Base-by-base conservation (phyloP, 1,140 invertebrate genomes). In the Oedothorax gibbosus region DNA sequence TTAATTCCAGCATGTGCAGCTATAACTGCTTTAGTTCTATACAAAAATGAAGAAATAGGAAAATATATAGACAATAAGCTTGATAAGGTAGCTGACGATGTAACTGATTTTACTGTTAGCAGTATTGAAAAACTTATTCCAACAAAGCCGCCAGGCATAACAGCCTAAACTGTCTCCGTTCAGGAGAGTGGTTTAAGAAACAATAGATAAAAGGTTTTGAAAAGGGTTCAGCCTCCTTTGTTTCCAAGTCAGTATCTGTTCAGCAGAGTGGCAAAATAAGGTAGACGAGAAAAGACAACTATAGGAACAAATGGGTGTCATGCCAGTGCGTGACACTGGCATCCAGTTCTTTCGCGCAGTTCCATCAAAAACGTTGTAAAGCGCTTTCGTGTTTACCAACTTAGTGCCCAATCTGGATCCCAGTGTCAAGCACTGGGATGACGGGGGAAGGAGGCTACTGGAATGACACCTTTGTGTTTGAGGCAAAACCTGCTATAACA, bases 1-100 rank as follows among this genome's bases (percentile, higher is more conserved):
- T 66, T 66, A 66, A 66, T 66, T 66, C 12, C 64, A 66, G 20
- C 64, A 60, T 60, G 57, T 60, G 57, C 57, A 60, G 57, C 57
- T 60, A 60, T 60, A 60, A 60, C 57, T 60, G 57, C 57, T 60
- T 9, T 60, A 60, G 57, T n/a, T 60, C 7, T 62, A 62, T 18
- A 62, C 57, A 18, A 62, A 62, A 62, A 8, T 0, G 0, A 8
- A 62, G 7, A 62, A 62, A 62, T 8, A 8, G 57, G 7, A 62
- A 62, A 62, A 62, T 14, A 62, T 0, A 62, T 62, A 62, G 18
- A 62, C 6, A 5, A 62, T 62, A 62, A 62, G 18, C 18, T 62
- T 18, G 57, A 62, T 62, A 62, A 62, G 57, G 57, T 62, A 62
- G 57, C 57, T 62, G 57, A 62, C 57, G 57, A 8, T 62, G 18